Evolutionary conservation across 2,797 vertebrate species (phyloP).

Genomic region (Chaetodon trifasciatus): DNA sequence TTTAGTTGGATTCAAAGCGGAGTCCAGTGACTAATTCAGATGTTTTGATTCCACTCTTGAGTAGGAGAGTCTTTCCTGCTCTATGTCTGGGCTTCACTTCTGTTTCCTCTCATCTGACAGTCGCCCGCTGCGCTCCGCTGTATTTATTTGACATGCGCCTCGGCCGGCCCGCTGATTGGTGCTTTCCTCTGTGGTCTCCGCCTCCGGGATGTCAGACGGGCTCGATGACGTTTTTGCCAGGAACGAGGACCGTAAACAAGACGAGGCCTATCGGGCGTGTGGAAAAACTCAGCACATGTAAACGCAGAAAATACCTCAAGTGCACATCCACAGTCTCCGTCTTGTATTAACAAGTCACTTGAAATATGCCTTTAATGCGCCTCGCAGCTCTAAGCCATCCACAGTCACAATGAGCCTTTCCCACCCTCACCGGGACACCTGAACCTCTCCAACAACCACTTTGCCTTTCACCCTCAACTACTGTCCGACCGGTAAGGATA

Average conservation of each 20-base stretch:
- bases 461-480: background rate
- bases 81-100: background rate
- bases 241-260: conserved; percentile 91
- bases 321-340: background rate
- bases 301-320: conserved; percentile 6
- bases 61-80: conserved; percentile 50
- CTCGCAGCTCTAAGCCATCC: background rate
- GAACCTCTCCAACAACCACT: background rate
- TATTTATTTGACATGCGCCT: conserved; percentile 28
- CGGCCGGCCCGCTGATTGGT: conserved; percentile 69
- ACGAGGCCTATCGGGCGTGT: conserved; percentile 63
- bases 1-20: conserved; percentile 82
- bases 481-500: conserved; percentile 41
- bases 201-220: conserved; percentile 48
- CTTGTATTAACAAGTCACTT: background rate
- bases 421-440: background rate
- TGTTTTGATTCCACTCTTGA: conserved; percentile 77
- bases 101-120: conserved; percentile 56
- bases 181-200: conserved; percentile 38
- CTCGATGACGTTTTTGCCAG: conserved; percentile 89
- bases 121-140: background rate
- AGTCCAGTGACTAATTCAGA: conserved; percentile 82
- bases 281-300: conserved; percentile 62
- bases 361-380: background rate
- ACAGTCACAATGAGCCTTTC: background rate